Conservation (phyloP, 37 sponge, comb jelly and placozoan genomes). For the Amphimedon queenslandica region DNA sequence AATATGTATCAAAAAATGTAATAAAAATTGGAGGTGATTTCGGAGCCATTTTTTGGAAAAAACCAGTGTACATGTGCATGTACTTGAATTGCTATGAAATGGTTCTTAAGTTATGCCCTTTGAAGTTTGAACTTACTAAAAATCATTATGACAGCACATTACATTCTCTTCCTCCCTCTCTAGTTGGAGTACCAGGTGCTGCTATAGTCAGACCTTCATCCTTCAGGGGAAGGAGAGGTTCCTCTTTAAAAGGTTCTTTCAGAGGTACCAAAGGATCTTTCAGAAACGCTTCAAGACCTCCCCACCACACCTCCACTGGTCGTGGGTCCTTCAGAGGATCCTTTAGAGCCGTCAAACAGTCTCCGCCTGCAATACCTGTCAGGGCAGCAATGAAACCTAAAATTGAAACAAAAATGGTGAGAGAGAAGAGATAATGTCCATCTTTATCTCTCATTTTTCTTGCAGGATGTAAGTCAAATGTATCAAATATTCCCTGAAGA, state of each 20-base stretch:
- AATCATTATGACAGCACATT: too few species aligned
- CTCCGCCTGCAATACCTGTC: not conserved
- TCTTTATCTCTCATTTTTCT: too few species aligned
- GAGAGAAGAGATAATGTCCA: not conserved
- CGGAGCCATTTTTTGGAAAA: too few species aligned
- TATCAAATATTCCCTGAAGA: constrained; percentile 94
- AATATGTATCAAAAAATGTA: too few species aligned
- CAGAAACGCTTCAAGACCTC: constrained; percentile 23
- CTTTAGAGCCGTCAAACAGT: constrained; percentile 72
- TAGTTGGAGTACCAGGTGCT: not conserved
- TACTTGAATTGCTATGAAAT: not conserved
- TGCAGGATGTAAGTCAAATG: constrained; percentile 82
- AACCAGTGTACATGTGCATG: not conserved
- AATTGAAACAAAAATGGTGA: constrained; percentile 65
- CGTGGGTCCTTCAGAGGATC: constrained; percentile 67
- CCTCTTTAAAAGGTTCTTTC: constrained; percentile 46
- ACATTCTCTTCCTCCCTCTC: constrained; percentile 3
- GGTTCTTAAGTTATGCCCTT: too few species aligned
- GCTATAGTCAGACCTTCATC: constrained; percentile 14
- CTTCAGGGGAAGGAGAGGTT: constrained; percentile 37
- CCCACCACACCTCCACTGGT: not conserved
- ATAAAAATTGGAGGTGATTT: too few species aligned
- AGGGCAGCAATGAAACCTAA: constrained; percentile 28
- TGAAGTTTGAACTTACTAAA: too few species aligned
- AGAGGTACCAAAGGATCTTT: constrained; percentile 52